Evolutionary conservation across 2,888 invertebrate genomes (phyloP).

Genomic region (Drosophila prolongata): DNA sequence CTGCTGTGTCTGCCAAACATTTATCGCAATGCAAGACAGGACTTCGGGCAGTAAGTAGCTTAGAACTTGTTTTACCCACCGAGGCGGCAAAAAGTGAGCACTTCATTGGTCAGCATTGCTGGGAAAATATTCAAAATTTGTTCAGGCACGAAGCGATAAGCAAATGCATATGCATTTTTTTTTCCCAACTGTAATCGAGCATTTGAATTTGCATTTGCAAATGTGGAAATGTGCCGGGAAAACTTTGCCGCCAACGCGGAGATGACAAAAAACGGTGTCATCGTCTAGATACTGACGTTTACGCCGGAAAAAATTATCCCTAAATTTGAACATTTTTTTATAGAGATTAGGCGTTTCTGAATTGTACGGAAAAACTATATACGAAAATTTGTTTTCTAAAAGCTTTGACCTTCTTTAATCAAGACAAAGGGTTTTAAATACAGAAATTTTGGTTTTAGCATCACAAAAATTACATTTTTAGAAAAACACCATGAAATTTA

Average conservation of each 20-base stretch:
- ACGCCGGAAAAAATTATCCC: background rate
- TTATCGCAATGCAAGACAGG: conserved; percentile 4
- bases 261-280: conserved; percentile 22
- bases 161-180: conserved; percentile 48
- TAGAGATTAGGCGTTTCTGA: too few relatives aligned
- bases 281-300: conserved; percentile 26
- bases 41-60: conserved; percentile 64
- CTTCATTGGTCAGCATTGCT: conserved; percentile 59
- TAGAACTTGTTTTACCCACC: conserved; percentile 47
- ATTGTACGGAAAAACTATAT: too few relatives aligned
- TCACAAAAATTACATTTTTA: too few relatives aligned
- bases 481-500: too few relatives aligned
- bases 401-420: too few relatives aligned
- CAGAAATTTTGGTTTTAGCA: too few relatives aligned
- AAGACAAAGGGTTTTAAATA: too few relatives aligned
- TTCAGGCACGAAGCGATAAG: conserved; percentile 56
- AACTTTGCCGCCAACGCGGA: conserved; percentile 44
- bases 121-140: conserved; percentile 60
- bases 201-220: conserved; percentile 70
- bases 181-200: conserved; percentile 57
- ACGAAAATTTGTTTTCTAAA: too few relatives aligned
- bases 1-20: background rate
- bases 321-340: too few relatives aligned
- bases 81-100: conserved; percentile 42
- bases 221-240: conserved; percentile 24